Evolutionary conservation across 2,797 vertebrate genomes (phyloP), one percentile per base, ranked within the genome.

Genomic region (Poeciliopsis infans): DNA sequence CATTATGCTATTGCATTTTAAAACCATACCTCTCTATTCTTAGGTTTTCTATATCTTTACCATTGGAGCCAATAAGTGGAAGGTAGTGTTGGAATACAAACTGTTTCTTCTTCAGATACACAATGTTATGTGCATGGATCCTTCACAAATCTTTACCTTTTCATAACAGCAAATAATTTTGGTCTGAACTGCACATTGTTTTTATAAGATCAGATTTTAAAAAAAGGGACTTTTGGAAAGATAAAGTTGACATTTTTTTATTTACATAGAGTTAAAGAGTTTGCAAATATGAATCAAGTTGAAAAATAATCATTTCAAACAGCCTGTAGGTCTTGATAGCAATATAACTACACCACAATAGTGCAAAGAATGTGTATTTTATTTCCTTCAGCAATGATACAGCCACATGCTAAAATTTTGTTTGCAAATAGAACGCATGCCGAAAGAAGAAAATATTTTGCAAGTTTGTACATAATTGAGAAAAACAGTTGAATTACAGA

Each of bases 401-500:
- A 75, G 68, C 33, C 47, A 23, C 13, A 49, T 23, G 33, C 4
- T 1, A 47, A 55, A 5, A 11, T 7, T 36, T 64, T 33, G 55
- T 80, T 6, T 76, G 31, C 69, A 71, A 72, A 76, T 28, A 36
- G 15, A 57, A 68, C 36, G 25, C 10, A 68, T 2, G 3, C 10
- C 4, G 20, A 68, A 61, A 18, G 31, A 72, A 55, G 6, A 55
- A 55, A 74, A 39, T 23, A 55, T 33, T 75, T 13, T 75, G 5
- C 36, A 68, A 28, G 23, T 28, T 69, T 18, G n/a, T 57, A 5
- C 71, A 43, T 83, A 75, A 47, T 20, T 61, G 16, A 77, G 53
- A 64, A 39, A 76, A 84, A 75, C 39, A 20, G 2, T 66, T 5
- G n/a, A 66, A 72, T 82, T 66, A 66, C 73, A 72, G 45, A 53